Base-by-base conservation (phyloP, 2,113 vertebrate genomes). In the Neolamprologus tretocephalus region DNA sequence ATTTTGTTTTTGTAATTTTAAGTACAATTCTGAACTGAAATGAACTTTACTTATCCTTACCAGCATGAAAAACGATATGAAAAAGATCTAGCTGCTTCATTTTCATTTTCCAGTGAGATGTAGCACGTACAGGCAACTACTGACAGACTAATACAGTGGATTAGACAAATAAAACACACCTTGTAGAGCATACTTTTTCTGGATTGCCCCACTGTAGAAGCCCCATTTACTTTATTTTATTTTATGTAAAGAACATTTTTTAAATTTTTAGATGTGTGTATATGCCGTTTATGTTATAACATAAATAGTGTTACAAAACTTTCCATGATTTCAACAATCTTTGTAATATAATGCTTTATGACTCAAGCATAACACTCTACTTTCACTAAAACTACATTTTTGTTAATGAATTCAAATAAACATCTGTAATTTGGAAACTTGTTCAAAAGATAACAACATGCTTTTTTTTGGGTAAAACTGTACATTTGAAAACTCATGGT, bases 71-170 rank as follows among this genome's bases (percentile, higher is more conserved):
- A 2, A 1, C 66, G 45, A 12, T 5, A 31, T 5, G 71, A 31
- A 28, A 75, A 49, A 47, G 40, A 45, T 47, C 1, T 63, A 63
- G 58, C 58, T 63, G 28, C 16, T 61, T 61, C 57, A 61, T 28
- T 57, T 57, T 57, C 12, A 26, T 31, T 61, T 31, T 61, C 57
- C 26, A 31, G 26, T 61, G 57, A 61, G 57, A 28, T 58, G 55
- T 58, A 9, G 23, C 55, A 58, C 1, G 0, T 2, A 58, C 23
- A 58, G 55, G 23, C 2, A 58, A 58, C 55, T 28, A 58, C 23
- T 58, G 13, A 0, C 55, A 58, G 55, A 58, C 28, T 33, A 33
- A 61, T 19, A 61, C 28, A 19, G 57, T 61, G 28, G 2, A 33
- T 33, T 61, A 61, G 9, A 31, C 8, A 61, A 31, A 61, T 61